A percentile compares a stretch with the other conserved stretches of the same genome.
These are phyloP conservation scores for Metopolophium dirhodum DNA, from an alignment of 1,140 invertebrate species.

Conservation along the genomic window DNA sequence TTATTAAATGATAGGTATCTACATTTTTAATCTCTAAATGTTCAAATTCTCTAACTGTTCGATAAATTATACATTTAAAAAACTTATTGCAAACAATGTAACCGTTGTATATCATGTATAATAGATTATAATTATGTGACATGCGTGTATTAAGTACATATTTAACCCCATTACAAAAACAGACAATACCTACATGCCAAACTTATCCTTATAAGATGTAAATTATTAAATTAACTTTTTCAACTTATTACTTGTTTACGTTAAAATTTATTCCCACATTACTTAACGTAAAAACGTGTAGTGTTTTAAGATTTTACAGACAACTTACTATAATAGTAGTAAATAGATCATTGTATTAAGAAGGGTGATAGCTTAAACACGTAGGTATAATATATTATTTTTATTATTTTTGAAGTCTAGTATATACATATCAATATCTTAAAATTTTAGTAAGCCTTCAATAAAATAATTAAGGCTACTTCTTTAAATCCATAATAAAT, in stretches of 20 bases:
- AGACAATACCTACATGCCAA: neutral
- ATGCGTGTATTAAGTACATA: neutral
- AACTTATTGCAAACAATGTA: neutral
- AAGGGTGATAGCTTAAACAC: neutral
- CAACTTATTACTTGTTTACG: neutral
- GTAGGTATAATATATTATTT: too few relatives aligned
- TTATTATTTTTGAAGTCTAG: too few relatives aligned
- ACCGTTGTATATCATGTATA: neutral
- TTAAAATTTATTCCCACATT: neutral
- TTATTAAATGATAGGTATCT: too few relatives aligned
- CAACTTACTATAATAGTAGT: neutral
- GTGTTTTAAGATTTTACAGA: neutral
- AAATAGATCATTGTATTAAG: neutral
- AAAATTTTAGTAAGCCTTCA: too few relatives aligned
- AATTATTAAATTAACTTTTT: neutral
- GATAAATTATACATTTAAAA: neutral
- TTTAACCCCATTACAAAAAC: conserved; percentile 1
- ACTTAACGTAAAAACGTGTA: neutral
- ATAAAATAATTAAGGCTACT: too few relatives aligned
- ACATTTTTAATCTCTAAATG: too few relatives aligned
- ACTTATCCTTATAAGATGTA: neutral
- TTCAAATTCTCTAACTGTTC: neutral
- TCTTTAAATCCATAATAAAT: too few relatives aligned
- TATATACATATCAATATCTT: too few relatives aligned
- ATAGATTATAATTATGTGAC: neutral